Evolutionary conservation across 1,140 invertebrate species (phyloP), one percentile per base, ranked within the genome.

Genomic region (Propsilocerus akamusi): DNA sequence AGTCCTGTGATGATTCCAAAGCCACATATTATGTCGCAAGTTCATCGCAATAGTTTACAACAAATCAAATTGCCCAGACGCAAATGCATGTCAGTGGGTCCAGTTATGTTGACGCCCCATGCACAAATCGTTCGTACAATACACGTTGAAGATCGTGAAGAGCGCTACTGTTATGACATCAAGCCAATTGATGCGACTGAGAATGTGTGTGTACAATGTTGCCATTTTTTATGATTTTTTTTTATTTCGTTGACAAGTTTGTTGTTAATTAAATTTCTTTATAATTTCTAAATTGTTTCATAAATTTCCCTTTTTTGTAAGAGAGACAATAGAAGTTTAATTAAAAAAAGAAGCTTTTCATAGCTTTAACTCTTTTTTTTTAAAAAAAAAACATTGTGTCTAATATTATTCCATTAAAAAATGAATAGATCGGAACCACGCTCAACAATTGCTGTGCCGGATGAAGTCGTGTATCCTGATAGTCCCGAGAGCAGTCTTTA

Each of bases 401-500:
- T 12, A 30, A 12, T 12, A 4, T 30, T 7, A 30, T 4, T 30
- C 6, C 6, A 8, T 30, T 30, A 4, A 30, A 30, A 12, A 3
- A 7, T 30, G 14, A n/a, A n/a, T 26, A 65, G 63, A 49, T 65
- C 63, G 48, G 63, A 65, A 51, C 63, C 63, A 26, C 59, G 63
- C 14, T 59, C 60, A 8, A 64, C 63, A 2, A 49, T 64, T 10
- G 61, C 59, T 30, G 61, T 58, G 14, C 61, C 61, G 7, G 24
- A 22, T 7, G 34, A 41, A 12, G 63, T 63, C 49, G 60, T 58
- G 25, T 37, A 46, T 23, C 63, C 63, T 12, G 63, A 65, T 46
- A 65, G 63, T 23, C 59, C 60, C 14, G 63, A 65, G 46, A 62
- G 61, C 51, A 65, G 63, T 24, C 56, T 64, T 12, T 65, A 64